Base-by-base conservation (phyloP, 2,113 vertebrate genomes). In the Hippocampus abdominalis region DNA sequence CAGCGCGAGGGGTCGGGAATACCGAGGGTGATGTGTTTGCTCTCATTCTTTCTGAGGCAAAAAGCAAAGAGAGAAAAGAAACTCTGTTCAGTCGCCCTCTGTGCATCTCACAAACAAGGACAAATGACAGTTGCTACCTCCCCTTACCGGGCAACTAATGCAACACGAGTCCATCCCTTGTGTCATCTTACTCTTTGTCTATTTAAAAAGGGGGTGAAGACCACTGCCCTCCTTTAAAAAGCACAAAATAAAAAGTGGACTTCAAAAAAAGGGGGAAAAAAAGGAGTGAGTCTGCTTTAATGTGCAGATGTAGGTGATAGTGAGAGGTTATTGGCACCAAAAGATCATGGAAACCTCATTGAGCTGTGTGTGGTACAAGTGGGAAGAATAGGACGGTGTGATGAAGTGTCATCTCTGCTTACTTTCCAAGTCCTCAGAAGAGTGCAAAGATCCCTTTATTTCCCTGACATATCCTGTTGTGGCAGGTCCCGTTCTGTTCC, bases 381-480 rank as follows among this genome's bases (percentile, higher is more conserved):
- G 93, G 91, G 87, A 86, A 93, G 92, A 87, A 46, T 18, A 46
- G 42, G 40, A 27, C 42, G 23, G 23, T 1, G 23, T 21, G 39
- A 27, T 42, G 42, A 64, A 64, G 56, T 20, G 94, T 90, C 93
- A 93, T 94, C 94, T 95, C 92, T 90, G 93, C 94, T 94, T 94
- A 94, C 93, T 93, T 60, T 94, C 91, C 87, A 86, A 88, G 92
- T 93, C 93, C 94, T 94, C 94, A 93, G 93, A 93, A 94, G 94
- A 96, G 94, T 95, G 94, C 94, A 95, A 96, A 95, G 93, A 95
- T 93, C 94, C 94, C 93, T 83, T 84, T 90, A 71, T 84, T 88
- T 91, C 94, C 94, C 92, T 93, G 93, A 94, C 92, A 89, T 92
- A 90, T 92, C 94, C 92, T 89, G 88, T 82, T 88, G 88, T 86